Conservation (phyloP, 2,888 invertebrate genomes). For the Drosophila algonquin region DNA sequence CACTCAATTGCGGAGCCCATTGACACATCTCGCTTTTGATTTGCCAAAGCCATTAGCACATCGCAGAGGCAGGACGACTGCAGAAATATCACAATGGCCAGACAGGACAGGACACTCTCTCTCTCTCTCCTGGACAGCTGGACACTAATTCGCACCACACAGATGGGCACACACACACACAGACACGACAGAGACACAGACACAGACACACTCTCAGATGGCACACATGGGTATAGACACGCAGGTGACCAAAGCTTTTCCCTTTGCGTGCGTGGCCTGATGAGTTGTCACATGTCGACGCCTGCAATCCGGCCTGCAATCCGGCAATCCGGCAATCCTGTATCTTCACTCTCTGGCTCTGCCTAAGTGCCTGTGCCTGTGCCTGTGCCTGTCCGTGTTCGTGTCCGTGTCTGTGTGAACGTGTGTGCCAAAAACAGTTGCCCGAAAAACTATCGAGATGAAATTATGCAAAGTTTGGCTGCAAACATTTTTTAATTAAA, state of each 20-base stretch:
- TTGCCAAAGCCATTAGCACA: conserved; percentile 63
- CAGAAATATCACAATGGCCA: conserved; percentile 60
- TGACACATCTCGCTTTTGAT: conserved; percentile 71
- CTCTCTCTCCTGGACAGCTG: conserved; percentile 11
- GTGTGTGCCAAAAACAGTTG: conserved; percentile 10
- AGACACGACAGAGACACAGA: no score
- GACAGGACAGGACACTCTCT: conserved; percentile 27
- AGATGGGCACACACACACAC: background rate
- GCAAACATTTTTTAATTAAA: conserved; percentile 76
- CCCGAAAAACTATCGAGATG: conserved; percentile 58
- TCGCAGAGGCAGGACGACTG: conserved; percentile 8
- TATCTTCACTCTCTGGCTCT: conserved; percentile 9
- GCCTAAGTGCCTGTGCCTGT: conserved; percentile 10
- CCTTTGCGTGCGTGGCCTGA: conserved; percentile 65
- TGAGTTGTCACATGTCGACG: conserved; percentile 77
- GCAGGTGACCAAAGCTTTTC: conserved; percentile 43
- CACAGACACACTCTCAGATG: background rate
- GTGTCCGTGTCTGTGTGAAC: background rate
- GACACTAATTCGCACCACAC: conserved; percentile 61
- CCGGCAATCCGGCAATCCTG: background rate
- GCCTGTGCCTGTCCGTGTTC: conserved; percentile 2
- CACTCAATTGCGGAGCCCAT: conserved; percentile 66
- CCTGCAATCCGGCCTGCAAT: conserved; percentile 25
- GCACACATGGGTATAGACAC: conserved; percentile 24
- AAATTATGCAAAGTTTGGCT: conserved; percentile 70